phyloP scores from a whole-genome alignment of 1,140 invertebrate genomes.

The Chlorops oryzae region DNA sequence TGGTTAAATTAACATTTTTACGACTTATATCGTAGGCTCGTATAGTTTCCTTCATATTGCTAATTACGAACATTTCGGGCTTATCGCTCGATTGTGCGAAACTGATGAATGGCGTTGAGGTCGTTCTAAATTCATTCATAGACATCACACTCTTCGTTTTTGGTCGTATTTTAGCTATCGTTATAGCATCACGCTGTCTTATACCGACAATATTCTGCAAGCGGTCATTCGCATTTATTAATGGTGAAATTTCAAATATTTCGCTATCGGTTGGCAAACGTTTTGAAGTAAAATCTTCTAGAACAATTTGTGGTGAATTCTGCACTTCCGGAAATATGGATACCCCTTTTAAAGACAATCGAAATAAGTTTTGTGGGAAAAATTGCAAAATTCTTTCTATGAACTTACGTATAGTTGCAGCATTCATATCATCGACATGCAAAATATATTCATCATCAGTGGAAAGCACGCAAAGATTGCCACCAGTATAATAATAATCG shows the following conservation, averaged over 20 bases:
- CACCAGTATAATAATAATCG: slow-evolving; percentile 17
- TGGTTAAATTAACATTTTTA: no score
- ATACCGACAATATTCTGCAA: no score
- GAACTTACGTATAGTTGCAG: slow-evolving; percentile 9
- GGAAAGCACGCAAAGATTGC: slow-evolving; percentile 9
- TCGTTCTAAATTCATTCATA: slow-evolving; percentile 9
- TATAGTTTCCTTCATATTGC: slow-evolving; percentile 14
- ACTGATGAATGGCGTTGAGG: slow-evolving; percentile 15
- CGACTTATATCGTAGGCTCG: slow-evolving; percentile 11
- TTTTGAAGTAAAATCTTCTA: background rate
- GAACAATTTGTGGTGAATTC: background rate
- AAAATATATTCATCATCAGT: slow-evolving; percentile 4
- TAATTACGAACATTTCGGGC: slow-evolving; percentile 6
- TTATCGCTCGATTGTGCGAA: slow-evolving; percentile 10
- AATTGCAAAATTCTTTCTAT: background rate
- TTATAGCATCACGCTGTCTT: no score
- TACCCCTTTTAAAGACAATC: background rate
- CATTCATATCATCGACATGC: slow-evolving; percentile 5
- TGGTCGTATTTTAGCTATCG: no score
- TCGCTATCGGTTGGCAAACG: slow-evolving; percentile 3
- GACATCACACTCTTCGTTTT: background rate
- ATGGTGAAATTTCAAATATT: slow-evolving; percentile 13
- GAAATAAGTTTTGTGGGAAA: background rate
- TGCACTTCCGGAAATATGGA: background rate
- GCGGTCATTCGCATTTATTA: slow-evolving; percentile 4